phyloP scores from a whole-genome alignment of 2,888 invertebrate genomes.

The Hoplodrina ambigua region DNA sequence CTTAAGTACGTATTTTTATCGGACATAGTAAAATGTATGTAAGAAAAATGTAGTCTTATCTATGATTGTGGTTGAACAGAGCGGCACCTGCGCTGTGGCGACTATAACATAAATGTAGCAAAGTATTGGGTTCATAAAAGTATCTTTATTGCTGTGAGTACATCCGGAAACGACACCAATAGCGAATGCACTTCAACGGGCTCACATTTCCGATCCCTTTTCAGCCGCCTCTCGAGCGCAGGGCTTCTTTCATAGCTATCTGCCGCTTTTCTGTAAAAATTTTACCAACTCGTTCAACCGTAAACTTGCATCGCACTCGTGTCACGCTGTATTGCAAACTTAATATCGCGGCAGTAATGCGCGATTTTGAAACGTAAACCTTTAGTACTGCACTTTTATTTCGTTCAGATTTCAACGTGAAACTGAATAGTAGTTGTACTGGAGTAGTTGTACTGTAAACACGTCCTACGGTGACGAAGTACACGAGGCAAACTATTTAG shows the following conservation, averaged over 20 bases:
- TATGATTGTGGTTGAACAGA: slow-evolving; percentile 19
- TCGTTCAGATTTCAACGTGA: neutral
- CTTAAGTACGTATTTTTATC: slow-evolving; percentile 1
- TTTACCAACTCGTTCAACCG: slow-evolving; percentile 79
- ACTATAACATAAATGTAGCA: slow-evolving; percentile 63
- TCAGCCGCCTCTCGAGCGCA: slow-evolving; percentile 71
- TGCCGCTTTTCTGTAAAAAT: slow-evolving; percentile 74
- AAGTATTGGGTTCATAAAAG: slow-evolving; percentile 62
- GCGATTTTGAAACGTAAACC: slow-evolving; percentile 29
- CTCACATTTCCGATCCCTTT: slow-evolving; percentile 79
- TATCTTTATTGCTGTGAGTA: slow-evolving; percentile 65
- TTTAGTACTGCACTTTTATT: slow-evolving; percentile 3
- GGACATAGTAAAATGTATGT: slow-evolving; percentile 5
- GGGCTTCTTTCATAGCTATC: slow-evolving; percentile 76
- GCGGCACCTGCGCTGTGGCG: slow-evolving; percentile 44
- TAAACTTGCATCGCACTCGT: slow-evolving; percentile 68
- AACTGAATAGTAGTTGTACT: slow-evolving; percentile 2
- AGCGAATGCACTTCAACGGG: slow-evolving; percentile 77
- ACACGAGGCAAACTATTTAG: slow-evolving; percentile 72
- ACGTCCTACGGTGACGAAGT: slow-evolving; percentile 56
- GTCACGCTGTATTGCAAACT: slow-evolving; percentile 44
- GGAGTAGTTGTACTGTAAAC: slow-evolving; percentile 23
- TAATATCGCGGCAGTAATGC: slow-evolving; percentile 49
- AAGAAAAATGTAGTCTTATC: slow-evolving; percentile 27
- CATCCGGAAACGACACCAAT: slow-evolving; percentile 79